Conservation (phyloP, 2,888 invertebrate genomes). For the Amblyteles armatorius region DNA sequence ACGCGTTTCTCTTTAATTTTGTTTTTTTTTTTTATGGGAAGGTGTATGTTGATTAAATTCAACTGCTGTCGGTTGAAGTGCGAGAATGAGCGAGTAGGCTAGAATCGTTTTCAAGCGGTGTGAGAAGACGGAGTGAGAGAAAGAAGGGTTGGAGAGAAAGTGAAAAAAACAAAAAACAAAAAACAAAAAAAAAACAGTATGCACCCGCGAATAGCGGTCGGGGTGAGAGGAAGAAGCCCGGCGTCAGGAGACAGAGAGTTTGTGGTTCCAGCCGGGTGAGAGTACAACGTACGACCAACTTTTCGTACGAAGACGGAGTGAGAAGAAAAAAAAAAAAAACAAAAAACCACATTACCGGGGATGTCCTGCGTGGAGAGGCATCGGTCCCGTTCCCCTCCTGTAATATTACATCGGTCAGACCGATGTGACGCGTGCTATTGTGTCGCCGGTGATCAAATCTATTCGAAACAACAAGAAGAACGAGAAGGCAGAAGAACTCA, state of each 20-base stretch:
- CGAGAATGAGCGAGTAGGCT: slow-evolving; percentile 14
- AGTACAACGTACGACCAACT: slow-evolving; percentile 47
- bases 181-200: neutral
- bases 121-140: slow-evolving; percentile 3
- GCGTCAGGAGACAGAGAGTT: slow-evolving; percentile 17
- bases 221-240: neutral
- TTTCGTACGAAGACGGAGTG: slow-evolving; percentile 46
- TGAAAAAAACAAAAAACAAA: neutral
- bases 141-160: slow-evolving; percentile 16
- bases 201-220: slow-evolving; percentile 19
- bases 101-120: slow-evolving; percentile 29
- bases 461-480: slow-evolving; percentile 30
- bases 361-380: slow-evolving; percentile 28
- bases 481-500: neutral
- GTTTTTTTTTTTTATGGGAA: neutral
- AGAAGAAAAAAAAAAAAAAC: slow-evolving; percentile 13
- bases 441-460: slow-evolving; percentile 16
- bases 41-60: slow-evolving; percentile 19
- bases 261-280: slow-evolving; percentile 32
- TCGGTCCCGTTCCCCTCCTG: slow-evolving; percentile 35
- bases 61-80: slow-evolving; percentile 20
- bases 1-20: slow-evolving; percentile 23
- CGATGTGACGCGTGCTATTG: slow-evolving; percentile 48
- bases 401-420: slow-evolving; percentile 46
- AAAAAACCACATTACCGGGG: slow-evolving; percentile 17